Conservation (phyloP, 2,797 vertebrate genomes). For the Micromesistius poutassou region DNA sequence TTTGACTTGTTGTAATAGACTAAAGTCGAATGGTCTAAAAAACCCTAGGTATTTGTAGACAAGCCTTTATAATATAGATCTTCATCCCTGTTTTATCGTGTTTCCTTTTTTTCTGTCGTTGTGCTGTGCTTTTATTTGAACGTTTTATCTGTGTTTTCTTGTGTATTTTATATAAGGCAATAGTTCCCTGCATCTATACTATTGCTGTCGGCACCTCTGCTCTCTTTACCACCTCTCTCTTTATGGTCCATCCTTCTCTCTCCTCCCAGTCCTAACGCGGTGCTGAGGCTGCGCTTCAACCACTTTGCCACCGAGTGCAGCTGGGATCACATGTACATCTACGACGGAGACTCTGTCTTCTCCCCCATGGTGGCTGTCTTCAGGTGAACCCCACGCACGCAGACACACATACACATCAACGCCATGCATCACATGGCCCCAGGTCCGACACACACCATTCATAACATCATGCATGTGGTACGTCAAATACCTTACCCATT, state of each 20-base stretch:
- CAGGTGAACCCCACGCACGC: slow-evolving; percentile 66
- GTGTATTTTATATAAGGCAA: background rate
- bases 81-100: no score
- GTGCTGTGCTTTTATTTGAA: no score
- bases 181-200: background rate
- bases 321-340: slow-evolving; percentile 96
- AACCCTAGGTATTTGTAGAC: no score
- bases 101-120: no score
- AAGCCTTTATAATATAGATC: no score
- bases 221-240: slow-evolving; percentile 4
- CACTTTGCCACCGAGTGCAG: slow-evolving; percentile 97
- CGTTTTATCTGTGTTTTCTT: background rate
- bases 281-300: slow-evolving; percentile 88
- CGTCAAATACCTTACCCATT: no score
- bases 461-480: background rate
- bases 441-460: background rate
- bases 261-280: slow-evolving; percentile 78
- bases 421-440: no score
- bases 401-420: background rate
- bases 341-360: slow-evolving; percentile 91
- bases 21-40: no score
- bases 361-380: slow-evolving; percentile 81
- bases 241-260: background rate
- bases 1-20: no score
- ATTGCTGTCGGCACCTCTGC: background rate